Evolutionary conservation across 2,797 vertebrate species (phyloP).

Genomic region (Stomatorhinus walkeri): DNA sequence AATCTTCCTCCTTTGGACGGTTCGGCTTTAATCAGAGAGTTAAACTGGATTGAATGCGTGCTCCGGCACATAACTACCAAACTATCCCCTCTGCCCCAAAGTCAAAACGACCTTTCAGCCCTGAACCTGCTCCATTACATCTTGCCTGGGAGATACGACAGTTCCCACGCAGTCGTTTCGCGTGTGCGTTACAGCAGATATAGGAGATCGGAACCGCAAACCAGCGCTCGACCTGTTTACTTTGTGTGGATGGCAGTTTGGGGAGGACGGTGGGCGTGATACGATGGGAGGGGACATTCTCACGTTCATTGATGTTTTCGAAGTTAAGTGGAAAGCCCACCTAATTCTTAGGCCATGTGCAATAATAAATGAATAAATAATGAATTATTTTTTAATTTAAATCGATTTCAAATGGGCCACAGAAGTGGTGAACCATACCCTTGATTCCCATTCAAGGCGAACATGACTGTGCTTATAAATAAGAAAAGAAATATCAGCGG

Average conservation of each 20-base stretch:
- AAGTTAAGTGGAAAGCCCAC: background rate
- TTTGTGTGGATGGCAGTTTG: slow-evolving; percentile 4
- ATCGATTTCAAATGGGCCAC: background rate
- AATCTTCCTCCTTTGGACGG: slow-evolving; percentile 31
- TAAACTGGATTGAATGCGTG: slow-evolving; percentile 27
- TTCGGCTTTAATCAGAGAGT: slow-evolving; percentile 33
- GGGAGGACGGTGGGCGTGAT: background rate
- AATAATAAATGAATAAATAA: background rate
- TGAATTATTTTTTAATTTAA: background rate
- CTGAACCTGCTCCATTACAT: background rate
- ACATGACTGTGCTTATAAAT: background rate
- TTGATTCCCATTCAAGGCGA: background rate
- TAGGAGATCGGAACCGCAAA: slow-evolving; percentile 27
- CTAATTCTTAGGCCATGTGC: background rate
- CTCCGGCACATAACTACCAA: slow-evolving; percentile 40
- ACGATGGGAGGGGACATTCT: background rate
- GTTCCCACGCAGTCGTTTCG: slow-evolving; percentile 37
- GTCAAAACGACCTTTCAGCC: slow-evolving; percentile 18
- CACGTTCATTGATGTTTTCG: background rate
- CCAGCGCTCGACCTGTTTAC: slow-evolving; percentile 54
- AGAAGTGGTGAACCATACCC: background rate
- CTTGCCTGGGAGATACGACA: slow-evolving; percentile 43
- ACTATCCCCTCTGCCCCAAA: background rate
- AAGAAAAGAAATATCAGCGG: background rate
- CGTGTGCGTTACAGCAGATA: slow-evolving; percentile 52